phyloP scores from a whole-genome alignment of 2,888 invertebrate genomes.

The Synergus itoensis region DNA sequence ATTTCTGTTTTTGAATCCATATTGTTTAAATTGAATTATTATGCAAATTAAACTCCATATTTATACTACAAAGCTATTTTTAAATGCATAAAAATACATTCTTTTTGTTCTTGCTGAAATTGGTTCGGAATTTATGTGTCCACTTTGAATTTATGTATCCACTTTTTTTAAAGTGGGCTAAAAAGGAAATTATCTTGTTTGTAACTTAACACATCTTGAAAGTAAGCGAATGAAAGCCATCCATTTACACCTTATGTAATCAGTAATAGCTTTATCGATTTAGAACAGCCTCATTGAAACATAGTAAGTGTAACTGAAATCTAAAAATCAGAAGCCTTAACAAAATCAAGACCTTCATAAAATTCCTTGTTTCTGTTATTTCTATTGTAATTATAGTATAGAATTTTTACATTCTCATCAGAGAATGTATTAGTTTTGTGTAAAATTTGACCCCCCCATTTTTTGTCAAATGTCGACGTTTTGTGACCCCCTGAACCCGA shows the following conservation, averaged over 20 bases:
- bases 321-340: too few species aligned
- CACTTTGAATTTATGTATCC: neutral
- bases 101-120: neutral
- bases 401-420: too few species aligned
- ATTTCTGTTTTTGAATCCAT: neutral
- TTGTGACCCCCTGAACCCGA: too few species aligned
- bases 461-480: too few species aligned
- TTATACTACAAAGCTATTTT: neutral
- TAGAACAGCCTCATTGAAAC: too few species aligned
- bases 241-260: neutral
- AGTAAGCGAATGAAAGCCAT: neutral
- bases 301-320: too few species aligned
- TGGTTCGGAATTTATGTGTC: neutral
- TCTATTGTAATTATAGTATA: neutral
- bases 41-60: neutral
- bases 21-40: neutral
- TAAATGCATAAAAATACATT: neutral
- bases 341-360: neutral
- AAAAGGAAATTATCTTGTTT: neutral
- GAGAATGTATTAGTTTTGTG: too few species aligned
- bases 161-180: neutral
- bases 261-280: too few species aligned
- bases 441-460: too few species aligned
- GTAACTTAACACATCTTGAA: neutral
- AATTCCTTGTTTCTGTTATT: too few species aligned